A percentile compares a stretch with the other conserved stretches of the same genome.
Evolutionary conservation across 2,113 vertebrate genomes (phyloP).

Genomic region (Cyanocitta stelleri): DNA sequence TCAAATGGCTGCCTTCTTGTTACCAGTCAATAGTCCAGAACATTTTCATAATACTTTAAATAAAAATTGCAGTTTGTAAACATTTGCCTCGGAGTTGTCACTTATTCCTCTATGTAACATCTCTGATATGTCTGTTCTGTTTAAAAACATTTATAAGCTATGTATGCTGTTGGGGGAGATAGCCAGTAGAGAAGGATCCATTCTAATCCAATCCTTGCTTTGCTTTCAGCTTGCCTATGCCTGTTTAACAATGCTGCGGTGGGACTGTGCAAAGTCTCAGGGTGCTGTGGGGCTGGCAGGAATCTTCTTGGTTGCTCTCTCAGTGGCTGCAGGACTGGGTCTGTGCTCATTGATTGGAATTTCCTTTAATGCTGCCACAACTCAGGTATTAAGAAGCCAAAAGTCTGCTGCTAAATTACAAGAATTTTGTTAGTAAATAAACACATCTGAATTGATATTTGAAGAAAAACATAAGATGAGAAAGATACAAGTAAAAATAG

Average conservation of each 20-base stretch:
- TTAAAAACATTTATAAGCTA: neutral
- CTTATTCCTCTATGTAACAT: neutral
- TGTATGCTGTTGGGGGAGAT: neutral
- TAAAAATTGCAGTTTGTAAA: neutral
- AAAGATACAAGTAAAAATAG: neutral
- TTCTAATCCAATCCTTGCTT: neutral
- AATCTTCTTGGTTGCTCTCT: constrained; percentile 93
- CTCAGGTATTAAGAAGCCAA: constrained; percentile 82
- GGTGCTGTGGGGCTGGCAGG: constrained; percentile 96
- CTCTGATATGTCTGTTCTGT: neutral
- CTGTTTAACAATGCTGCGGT: constrained; percentile 96
- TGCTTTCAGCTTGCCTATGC: constrained; percentile 89
- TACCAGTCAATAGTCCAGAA: neutral
- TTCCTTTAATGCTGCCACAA: constrained; percentile 97
- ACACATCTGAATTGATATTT: neutral
- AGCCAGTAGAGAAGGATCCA: neutral
- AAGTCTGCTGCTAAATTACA: neutral
- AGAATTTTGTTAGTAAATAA: neutral
- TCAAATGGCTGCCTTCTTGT: neutral
- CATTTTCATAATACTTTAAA: neutral
- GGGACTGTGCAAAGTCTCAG: constrained; percentile 98
- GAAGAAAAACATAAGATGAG: neutral
- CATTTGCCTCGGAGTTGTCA: neutral
- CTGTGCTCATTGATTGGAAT: constrained; percentile 96
- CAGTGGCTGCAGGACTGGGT: constrained; percentile 94